These are phyloP conservation scores for Onychostruthus taczanowskii DNA, from an alignment of 2,113 vertebrate species.

Conservation along the genomic window DNA sequence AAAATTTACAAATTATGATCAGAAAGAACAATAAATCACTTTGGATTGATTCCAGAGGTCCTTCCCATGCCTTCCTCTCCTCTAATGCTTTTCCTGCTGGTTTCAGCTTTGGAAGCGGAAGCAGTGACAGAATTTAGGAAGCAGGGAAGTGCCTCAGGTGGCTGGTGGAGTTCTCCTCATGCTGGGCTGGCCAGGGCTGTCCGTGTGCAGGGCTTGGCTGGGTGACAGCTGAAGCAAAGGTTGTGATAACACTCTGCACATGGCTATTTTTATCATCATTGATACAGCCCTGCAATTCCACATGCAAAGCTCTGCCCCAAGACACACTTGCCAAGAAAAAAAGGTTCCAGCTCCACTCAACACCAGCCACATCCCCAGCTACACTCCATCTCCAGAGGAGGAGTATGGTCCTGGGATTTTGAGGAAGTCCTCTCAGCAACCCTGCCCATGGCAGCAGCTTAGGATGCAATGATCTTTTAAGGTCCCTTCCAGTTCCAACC, in stretches of 20 bases:
- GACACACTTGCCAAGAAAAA: neutral
- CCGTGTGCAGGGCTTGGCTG: neutral
- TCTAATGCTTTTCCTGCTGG: neutral
- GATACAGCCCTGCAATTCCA: neutral
- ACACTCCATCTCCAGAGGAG: neutral
- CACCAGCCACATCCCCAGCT: neutral
- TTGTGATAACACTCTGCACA: constrained; percentile 27
- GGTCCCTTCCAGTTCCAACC: neutral
- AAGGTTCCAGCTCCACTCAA: neutral
- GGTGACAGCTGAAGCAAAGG: constrained; percentile 26
- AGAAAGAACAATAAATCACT: neutral
- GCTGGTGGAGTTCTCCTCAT: neutral
- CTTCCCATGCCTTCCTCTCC: neutral
- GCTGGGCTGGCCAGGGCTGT: neutral
- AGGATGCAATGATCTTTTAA: neutral
- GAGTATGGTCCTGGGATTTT: neutral
- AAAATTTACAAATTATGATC: neutral
- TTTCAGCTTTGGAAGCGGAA: neutral
- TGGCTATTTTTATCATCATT: constrained; percentile 34
- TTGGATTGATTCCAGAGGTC: neutral
- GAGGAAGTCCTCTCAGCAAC: neutral
- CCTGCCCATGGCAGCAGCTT: neutral
- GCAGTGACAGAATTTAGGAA: neutral
- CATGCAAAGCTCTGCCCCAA: neutral
- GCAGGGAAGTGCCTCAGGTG: neutral